A percentile compares a stretch with the other conserved stretches of the same genome.
These are phyloP conservation scores for Chrysocyon brachyurus DNA, from an alignment of 2,797 vertebrate species.

Conservation along the genomic window DNA sequence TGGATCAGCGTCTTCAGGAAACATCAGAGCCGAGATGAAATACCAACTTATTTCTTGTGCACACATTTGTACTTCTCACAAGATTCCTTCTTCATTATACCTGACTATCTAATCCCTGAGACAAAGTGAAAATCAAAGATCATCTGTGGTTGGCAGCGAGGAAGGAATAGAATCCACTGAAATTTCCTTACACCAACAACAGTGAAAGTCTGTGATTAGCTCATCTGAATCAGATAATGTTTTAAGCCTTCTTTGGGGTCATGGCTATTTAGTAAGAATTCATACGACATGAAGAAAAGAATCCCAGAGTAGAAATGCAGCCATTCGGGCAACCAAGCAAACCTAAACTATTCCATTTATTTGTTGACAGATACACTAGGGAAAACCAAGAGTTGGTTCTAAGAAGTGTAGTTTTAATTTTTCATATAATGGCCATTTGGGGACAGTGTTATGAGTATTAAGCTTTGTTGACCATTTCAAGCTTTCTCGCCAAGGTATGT, in stretches of 20 bases:
- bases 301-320: background rate
- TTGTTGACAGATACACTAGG: constrained; percentile 5
- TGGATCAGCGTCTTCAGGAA: background rate
- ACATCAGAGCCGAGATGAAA: background rate
- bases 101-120: background rate
- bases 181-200: background rate
- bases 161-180: background rate
- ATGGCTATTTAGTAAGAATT: background rate
- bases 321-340: background rate
- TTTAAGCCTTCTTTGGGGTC: background rate
- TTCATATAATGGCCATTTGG: background rate
- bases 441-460: background rate
- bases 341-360: background rate
- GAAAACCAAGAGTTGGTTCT: background rate
- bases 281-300: background rate
- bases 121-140: background rate
- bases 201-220: background rate
- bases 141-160: background rate
- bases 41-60: background rate
- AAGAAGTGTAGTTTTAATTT: background rate
- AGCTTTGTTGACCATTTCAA: constrained; percentile 3
- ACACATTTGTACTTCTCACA: background rate
- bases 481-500: background rate
- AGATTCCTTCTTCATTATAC: background rate
- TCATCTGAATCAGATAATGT: background rate